These are phyloP conservation scores for Ephialtes manifestator DNA, from an alignment of 2,888 invertebrate species.

Conservation along the genomic window DNA sequence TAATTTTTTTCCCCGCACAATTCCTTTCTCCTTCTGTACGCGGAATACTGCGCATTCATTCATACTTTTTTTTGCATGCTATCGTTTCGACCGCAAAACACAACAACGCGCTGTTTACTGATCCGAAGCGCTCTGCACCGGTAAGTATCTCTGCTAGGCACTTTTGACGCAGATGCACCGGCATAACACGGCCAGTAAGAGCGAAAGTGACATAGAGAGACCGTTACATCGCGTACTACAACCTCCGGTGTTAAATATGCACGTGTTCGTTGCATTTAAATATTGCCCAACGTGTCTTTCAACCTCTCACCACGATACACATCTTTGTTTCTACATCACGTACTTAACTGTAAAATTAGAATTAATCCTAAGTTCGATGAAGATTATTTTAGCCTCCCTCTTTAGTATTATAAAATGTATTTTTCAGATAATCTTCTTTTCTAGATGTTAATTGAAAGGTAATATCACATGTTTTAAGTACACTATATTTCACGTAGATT, in stretches of 20 bases:
- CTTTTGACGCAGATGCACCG: background rate
- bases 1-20: background rate
- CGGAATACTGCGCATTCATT: conserved; percentile 1
- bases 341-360: background rate
- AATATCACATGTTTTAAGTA: too few relatives aligned
- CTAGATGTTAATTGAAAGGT: too few relatives aligned
- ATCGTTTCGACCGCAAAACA: conserved; percentile 13
- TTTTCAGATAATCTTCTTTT: background rate
- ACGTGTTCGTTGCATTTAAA: conserved; percentile 24
- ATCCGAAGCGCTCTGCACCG: conserved; percentile 29
- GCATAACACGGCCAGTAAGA: background rate
- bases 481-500: too few relatives aligned
- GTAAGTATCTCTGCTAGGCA: conserved; percentile 1
- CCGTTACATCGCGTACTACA: conserved; percentile 26
- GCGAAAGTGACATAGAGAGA: conserved; percentile 44
- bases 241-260: conserved; percentile 17
- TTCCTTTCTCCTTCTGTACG: conserved; percentile 16
- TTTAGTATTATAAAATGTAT: background rate
- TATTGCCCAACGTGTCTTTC: conserved; percentile 2
- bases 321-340: conserved; percentile 15
- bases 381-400: background rate
- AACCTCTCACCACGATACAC: background rate
- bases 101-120: conserved; percentile 8
- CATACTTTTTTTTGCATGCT: conserved; percentile 42
- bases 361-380: background rate